Evolutionary conservation across 1,140 invertebrate genomes (phyloP).

Genomic region (Cydia fagiglandana): DNA sequence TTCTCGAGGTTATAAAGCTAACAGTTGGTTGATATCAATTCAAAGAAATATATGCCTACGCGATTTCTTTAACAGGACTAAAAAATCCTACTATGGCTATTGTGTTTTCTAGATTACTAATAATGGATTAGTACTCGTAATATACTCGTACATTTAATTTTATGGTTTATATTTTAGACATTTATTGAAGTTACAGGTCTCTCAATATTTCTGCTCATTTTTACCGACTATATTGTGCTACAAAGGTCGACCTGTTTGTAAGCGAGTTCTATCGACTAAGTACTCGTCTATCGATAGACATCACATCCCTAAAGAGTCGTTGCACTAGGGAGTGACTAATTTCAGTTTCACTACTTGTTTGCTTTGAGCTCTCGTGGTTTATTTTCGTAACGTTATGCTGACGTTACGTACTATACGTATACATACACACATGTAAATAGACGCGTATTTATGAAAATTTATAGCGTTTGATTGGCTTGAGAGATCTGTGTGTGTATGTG

Average conservation of each 20-base stretch:
- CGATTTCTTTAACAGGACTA: background rate
- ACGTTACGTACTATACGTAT: constrained; percentile 2
- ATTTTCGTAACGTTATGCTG: constrained; percentile 67
- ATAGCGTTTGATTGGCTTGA: background rate
- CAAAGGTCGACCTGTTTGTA: background rate
- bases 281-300: constrained; percentile 1
- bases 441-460: background rate
- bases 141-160: no score
- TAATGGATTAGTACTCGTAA: no score
- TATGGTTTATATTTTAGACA: background rate
- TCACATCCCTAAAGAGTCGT: constrained; percentile 50
- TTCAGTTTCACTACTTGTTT: constrained; percentile 57
- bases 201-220: background rate
- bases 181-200: background rate
- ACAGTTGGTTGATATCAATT: background rate
- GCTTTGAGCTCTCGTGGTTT: constrained; percentile 53
- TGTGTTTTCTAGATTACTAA: no score
- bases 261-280: constrained; percentile 1
- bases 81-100: no score
- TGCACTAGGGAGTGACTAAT: constrained; percentile 60
- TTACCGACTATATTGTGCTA: background rate
- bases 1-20: background rate
- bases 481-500: background rate
- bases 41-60: background rate
- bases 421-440: constrained; percentile 25